Evolutionary conservation across 2,888 invertebrate genomes (phyloP).

Genomic region (Eupeodes latifasciatus): DNA sequence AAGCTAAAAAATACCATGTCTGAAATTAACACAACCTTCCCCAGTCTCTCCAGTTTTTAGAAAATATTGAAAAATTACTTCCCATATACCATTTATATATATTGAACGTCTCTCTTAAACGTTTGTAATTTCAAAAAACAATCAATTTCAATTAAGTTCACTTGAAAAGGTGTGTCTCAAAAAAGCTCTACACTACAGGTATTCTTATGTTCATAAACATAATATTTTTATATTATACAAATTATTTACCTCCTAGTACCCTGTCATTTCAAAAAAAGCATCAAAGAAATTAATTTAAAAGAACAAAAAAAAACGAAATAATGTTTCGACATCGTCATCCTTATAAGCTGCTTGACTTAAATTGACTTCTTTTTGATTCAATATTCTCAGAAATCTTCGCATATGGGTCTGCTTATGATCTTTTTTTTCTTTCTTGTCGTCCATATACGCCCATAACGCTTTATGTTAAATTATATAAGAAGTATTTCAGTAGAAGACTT

Average conservation of each 20-base stretch:
- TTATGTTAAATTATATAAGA: background rate
- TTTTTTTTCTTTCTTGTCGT: background rate
- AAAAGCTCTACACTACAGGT: too few species aligned
- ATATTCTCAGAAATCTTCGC: conserved; percentile 21
- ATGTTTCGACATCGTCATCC: conserved; percentile 21
- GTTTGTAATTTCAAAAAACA: too few species aligned
- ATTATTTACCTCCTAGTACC: background rate
- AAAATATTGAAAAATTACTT: too few species aligned
- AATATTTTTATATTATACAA: background rate
- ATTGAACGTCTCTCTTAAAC: too few species aligned
- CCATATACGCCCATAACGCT: background rate
- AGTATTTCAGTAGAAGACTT: background rate
- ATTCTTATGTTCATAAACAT: too few species aligned
- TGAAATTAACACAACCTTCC: too few species aligned
- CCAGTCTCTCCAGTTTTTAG: too few species aligned
- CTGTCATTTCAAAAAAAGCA: conserved; percentile 6
- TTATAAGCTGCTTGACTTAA: conserved; percentile 34
- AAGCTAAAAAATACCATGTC: too few species aligned
- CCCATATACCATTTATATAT: too few species aligned
- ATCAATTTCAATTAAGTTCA: too few species aligned
- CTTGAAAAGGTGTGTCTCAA: too few species aligned
- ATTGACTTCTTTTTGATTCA: conserved; percentile 37
- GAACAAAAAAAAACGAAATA: background rate
- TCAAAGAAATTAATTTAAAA: conserved; percentile 10
- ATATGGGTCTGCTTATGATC: conserved; percentile 2